phyloP scores from a whole-genome alignment of 1,140 invertebrate genomes.

The Micrasema longulum region DNA sequence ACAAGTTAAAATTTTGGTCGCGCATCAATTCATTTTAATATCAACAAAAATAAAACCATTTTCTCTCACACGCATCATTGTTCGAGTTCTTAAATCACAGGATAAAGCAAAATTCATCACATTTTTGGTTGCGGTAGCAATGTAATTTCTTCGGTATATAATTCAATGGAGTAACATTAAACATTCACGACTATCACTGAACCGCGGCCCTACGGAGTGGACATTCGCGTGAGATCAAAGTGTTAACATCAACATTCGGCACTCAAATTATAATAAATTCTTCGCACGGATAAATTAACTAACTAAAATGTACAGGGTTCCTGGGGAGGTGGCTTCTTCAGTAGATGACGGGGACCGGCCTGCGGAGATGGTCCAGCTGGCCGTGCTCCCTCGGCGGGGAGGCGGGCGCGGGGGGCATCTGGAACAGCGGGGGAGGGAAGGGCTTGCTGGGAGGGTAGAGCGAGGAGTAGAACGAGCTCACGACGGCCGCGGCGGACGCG shows the following conservation, averaged over 20 bases:
- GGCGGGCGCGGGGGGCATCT: slow-evolving; percentile 39
- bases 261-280: slow-evolving; percentile 23
- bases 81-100: slow-evolving; percentile 22
- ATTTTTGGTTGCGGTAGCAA: slow-evolving; percentile 12
- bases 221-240: slow-evolving; percentile 47
- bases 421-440: slow-evolving; percentile 49
- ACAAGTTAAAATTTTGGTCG: not conserved
- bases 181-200: slow-evolving; percentile 16
- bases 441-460: slow-evolving; percentile 52
- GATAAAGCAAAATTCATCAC: slow-evolving; percentile 33
- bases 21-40: slow-evolving; percentile 6
- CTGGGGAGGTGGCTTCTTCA: slow-evolving; percentile 22
- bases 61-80: slow-evolving; percentile 6
- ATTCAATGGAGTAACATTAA: slow-evolving; percentile 12
- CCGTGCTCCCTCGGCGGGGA: slow-evolving; percentile 43
- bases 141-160: not conserved
- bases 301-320: slow-evolving; percentile 43
- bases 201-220: not conserved
- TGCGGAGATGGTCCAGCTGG: slow-evolving; percentile 48
- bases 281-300: slow-evolving; percentile 47
- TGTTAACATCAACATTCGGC: slow-evolving; percentile 29
- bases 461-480: slow-evolving; percentile 73
- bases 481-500: slow-evolving; percentile 66
- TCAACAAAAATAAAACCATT: not conserved
- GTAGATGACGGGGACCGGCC: slow-evolving; percentile 52